Evolutionary conservation across 2,888 invertebrate species (phyloP), one percentile per base, ranked within the genome.

Genomic region (Temnothorax rugatulus): DNA sequence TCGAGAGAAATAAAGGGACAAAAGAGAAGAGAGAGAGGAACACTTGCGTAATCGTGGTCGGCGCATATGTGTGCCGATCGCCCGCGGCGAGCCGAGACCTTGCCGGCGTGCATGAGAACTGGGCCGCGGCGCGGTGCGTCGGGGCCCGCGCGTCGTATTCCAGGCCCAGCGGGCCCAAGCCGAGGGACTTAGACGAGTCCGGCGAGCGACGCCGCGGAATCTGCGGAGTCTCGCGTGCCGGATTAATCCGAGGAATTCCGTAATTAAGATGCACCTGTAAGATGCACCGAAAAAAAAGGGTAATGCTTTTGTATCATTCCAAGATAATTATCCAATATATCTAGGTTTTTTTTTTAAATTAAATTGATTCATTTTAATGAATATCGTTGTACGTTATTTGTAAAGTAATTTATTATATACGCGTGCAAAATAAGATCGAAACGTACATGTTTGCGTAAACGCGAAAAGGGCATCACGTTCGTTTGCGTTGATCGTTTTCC

Each of bases 51-150:
- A 94, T 91, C 89, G 90, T 91, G 88, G 90, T 87, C 84, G 88
- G 79, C 86, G 90, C 90, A 91, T 91, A 91, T 92, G 91, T 90
- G 89, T 87, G 89, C 86, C 87, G 89, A 91, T 91, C 86, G 94
- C 94, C 94, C 86, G 88, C 83, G 93, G 94, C 92, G 71, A 88
- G 71, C 85, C 89, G 91, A 93, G 94, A 94, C 94, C 94, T 94
- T 94, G 94, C 89, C 89, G 90, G 87, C 92, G 91, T 92, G 92
- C 92, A 94, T 94, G 94, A 94, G 94, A 94, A 94, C 94, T 94
- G 94, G 94, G 94, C 94, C 94, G 94, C 90, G 25, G 92, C 88
- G 89, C 87, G 41, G 8, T 8, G 41, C 34, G 86, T 84, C 90
- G 90, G 90, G 88, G n/a, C 87, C 71, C 84, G 52, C 84, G 52